Base-by-base conservation (phyloP, 2,888 invertebrate species). In the Rugalucina vietnamica region DNA sequence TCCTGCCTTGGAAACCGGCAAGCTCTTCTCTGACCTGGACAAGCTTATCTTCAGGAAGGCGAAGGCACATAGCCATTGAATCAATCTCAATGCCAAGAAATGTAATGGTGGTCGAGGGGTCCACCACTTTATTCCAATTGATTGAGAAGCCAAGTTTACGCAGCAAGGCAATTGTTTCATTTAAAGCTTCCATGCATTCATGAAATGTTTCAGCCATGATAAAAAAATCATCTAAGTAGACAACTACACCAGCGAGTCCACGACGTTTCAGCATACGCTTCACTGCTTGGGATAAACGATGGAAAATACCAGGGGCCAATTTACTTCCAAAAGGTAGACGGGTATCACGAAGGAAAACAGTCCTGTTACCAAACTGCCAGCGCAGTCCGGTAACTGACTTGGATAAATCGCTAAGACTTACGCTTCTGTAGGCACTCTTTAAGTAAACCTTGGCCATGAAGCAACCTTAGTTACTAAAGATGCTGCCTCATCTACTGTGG, bases 251-350 rank as follows among this genome's bases (percentile, higher is more conserved):
- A 12, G 18, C 29, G 4, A 60, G 29, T 27, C 60, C 60, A 60
- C 29, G 60, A 27, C 27, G 3, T n/a, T 27, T 60, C 1, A 60
- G 60, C 60, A 60, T 60, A 24, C 60, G 24, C 27, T 27, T 60
- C 24, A 60, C 29, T 21, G 54, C 54, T 57, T 79, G 79, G 60
- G 79, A n/a, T 14, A 54, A 24, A 5, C 54, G 12, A n/a, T 60
- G 27, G 50, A 80, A 80, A 49, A 80, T 80, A n/a, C 70, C 69
- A 12, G 80, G 75, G n/a, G 80, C 80, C 36, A 54, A 27, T 43
- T 36, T 74, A 24, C n/a, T 4, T 27, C 27, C 60, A 27, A 60
- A 60, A 27, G 5, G 29, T 5, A 54, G 54, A 54, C 54, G 79
- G 60, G 27, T 60, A 29, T 70, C 74, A 29, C 50, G 34, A 27